Evolutionary conservation across 2,888 invertebrate species (phyloP), one percentile per base, ranked within the genome.

Genomic region (Chrysotoxum bicinctum): DNA sequence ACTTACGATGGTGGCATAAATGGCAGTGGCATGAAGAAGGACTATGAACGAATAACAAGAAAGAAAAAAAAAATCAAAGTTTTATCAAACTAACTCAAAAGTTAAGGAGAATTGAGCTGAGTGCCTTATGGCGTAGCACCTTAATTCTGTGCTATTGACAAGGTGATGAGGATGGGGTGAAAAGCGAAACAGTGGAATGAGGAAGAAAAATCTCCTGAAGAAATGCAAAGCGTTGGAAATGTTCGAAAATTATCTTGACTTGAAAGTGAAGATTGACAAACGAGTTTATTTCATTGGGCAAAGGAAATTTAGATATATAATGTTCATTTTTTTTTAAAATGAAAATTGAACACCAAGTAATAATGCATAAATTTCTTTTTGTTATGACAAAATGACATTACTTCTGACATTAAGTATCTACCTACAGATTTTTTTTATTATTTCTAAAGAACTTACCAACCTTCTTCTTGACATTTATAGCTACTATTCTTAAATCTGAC

Each of bases 121-220:
- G 77, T 85, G 73, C 85, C 81, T 85, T 73, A 85, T 81, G 85
- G 85, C 73, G 80, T 79, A 80, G 84, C 68, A 76, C 75, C 84
- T 84, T 54, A 80, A 79, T 79, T 80, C 75, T 40, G 56, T 70
- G 35, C 37, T 21, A 66, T 54, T 75, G 69, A 48, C 66, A 66
- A 40, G 40, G 37, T 37, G 26, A 35, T 43, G 75, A 35, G 43
- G 56, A 26, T 26, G 16, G 6, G 16, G 12, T 3, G 19, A 19
- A 43, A n/a, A 32, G 26, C 21, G 32, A 6, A n/a, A n/a, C 84
- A 84, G 84, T 84, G 60, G 43, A 56, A 72, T 58, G 54, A 10
- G 52, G 54, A 84, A 84, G 84, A 80, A 80, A 80, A 45, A 21
- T 72, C 30, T 60, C 52, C 23, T 5, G 1, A 23, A 14, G 21